A percentile compares a stretch with the other conserved stretches of the same genome.
phyloP scores from a whole-genome alignment of 2,888 invertebrate species.

The Chrysomela aeneicollis region DNA sequence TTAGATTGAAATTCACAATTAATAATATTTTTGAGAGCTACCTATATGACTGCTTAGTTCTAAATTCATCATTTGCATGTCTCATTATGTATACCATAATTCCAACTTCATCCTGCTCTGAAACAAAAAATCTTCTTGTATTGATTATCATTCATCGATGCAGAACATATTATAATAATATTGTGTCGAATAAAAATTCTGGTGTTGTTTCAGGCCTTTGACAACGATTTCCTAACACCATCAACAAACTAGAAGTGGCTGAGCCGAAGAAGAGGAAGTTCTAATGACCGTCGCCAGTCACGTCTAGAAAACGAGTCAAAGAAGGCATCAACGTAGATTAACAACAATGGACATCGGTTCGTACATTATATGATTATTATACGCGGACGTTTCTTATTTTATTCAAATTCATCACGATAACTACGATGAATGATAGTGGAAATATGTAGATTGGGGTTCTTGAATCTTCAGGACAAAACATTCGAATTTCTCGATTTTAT shows the following conservation, averaged over 20 bases:
- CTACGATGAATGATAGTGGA: constrained; percentile 16
- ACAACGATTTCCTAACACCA: constrained; percentile 27
- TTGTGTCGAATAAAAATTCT: constrained; percentile 15
- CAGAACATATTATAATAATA: not conserved
- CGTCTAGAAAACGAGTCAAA: constrained; percentile 39
- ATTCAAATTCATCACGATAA: constrained; percentile 52
- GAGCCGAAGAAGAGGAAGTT: constrained; percentile 40
- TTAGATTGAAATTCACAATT: too few relatives aligned
- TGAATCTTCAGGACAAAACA: constrained; percentile 25
- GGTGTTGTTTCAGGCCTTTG: constrained; percentile 29
- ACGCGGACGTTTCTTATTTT: constrained; percentile 42
- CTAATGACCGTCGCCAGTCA: constrained; percentile 49
- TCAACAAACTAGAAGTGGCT: constrained; percentile 14
- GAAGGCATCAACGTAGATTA: constrained; percentile 22
- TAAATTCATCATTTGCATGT: too few relatives aligned
- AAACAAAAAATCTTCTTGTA: not conserved
- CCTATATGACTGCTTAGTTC: too few relatives aligned
- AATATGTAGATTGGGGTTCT: constrained; percentile 6
- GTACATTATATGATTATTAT: constrained; percentile 44
- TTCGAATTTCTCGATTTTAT: constrained; percentile 19
- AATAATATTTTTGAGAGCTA: too few relatives aligned
- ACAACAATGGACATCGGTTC: constrained; percentile 58
- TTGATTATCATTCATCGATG: not conserved
- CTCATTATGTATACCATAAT: too few relatives aligned
- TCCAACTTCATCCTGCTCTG: too few relatives aligned